phyloP scores from a whole-genome alignment of 1,140 invertebrate genomes.

The Hirudo medicinalis region DNA sequence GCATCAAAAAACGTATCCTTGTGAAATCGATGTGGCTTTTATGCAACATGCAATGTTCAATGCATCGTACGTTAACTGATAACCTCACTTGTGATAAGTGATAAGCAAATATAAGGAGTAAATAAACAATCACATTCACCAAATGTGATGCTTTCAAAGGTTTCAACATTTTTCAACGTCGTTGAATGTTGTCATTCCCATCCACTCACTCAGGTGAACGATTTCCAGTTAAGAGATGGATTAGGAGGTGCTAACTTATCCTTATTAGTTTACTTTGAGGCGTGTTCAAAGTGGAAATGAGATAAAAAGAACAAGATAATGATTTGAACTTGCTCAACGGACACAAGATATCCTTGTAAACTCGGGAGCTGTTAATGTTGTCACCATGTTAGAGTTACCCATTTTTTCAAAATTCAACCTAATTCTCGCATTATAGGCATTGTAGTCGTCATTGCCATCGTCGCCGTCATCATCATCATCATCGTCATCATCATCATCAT shows the following conservation, averaged over 20 bases:
- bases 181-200: not conserved
- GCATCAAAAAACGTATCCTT: too few relatives aligned
- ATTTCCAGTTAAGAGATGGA: not conserved
- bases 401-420: not conserved
- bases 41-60: not conserved
- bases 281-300: too few relatives aligned
- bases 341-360: too few relatives aligned
- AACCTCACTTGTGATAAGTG: not conserved
- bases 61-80: not conserved
- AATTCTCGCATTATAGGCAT: too few relatives aligned
- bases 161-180: not conserved
- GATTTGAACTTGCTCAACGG: too few relatives aligned
- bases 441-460: too few relatives aligned
- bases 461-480: not conserved
- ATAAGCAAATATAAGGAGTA: not conserved
- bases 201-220: not conserved
- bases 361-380: too few relatives aligned
- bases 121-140: not conserved
- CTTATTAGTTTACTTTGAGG: too few relatives aligned
- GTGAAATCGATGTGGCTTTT: too few relatives aligned
- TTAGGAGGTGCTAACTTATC: not conserved
- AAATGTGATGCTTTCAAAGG: not conserved
- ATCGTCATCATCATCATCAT: conserved; percentile 2
- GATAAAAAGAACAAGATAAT: too few relatives aligned
- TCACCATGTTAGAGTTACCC: too few relatives aligned